Evolutionary conservation across 2,113 vertebrate species (phyloP), one percentile per base, ranked within the genome.

Genomic region (Hiodon alosoides): DNA sequence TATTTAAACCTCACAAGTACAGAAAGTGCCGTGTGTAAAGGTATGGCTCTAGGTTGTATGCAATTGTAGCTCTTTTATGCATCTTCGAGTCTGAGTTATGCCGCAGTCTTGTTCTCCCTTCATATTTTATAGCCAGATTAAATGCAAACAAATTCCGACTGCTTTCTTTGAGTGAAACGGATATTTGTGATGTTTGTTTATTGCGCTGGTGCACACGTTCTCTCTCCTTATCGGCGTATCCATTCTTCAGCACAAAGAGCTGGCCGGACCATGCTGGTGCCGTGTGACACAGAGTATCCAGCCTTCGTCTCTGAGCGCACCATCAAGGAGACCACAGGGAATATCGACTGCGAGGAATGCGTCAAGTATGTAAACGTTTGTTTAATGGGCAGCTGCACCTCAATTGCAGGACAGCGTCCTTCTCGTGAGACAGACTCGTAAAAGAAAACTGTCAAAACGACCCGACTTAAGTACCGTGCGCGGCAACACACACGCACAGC

Each of bases 291-390:
- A 0, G 97, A 99, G 82, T 99, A 98, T 81, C 96, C 97, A 53
- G 96, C 96, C 8, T 99, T 99, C 76, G 90, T 99, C 83, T 99
- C 97, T 0, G 97, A 99, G 82, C 95, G 96, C 81, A 99, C 97
- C 84, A 99, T 99, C 90, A 99, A 99, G 86, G 97, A 99, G 87
- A 99, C 96, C 80, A 95, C 86, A 14, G 97, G 96, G 78, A 94
- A 93, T 86, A 91, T 98, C 72, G 93, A 94, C 87, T 99, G 96
- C 48, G 94, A 95, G 79, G 94, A 94, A 89, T 98, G 97, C 88
- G 89, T 94, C 84, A 99, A 98, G 96, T 98, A 95, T 82, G 94
- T 81, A 57, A 76, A 76, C 71, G 50, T 59, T 75, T 68, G 48
- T 9, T 64, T 66, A 3, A 1, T 47, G 52, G 51, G 7, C 72